A percentile compares a stretch with the other conserved stretches of the same genome.
phyloP scores from a whole-genome alignment of 2,888 invertebrate genomes.

The Heliconius hortense region DNA sequence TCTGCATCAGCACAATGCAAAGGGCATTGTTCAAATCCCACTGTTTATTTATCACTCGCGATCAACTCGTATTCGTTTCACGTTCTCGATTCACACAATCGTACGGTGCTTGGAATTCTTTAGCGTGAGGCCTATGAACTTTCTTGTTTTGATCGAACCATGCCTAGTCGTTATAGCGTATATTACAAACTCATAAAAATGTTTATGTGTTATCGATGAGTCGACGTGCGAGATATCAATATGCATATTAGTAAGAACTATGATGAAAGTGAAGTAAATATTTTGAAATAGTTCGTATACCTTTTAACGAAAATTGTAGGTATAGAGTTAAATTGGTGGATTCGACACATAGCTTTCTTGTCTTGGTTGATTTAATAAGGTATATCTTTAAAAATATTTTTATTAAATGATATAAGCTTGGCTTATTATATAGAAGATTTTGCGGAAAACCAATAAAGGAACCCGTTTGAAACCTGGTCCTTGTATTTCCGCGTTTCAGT shows the following conservation, averaged over 20 bases:
- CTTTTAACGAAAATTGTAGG: not conserved
- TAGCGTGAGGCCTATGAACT: conserved; percentile 59
- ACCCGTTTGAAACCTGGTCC: conserved; percentile 62
- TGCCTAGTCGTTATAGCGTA: conserved; percentile 27
- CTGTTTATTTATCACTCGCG: conserved; percentile 68
- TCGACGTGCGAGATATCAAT: conserved; percentile 15
- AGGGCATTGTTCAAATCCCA: conserved; percentile 68
- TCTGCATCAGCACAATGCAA: conserved; percentile 47
- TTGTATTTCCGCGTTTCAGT: conserved; percentile 67
- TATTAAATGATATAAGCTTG: conserved; percentile 40
- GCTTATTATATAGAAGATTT: conserved; percentile 47
- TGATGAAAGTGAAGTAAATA: not conserved
- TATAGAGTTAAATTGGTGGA: not conserved
- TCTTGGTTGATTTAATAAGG: conserved; percentile 3
- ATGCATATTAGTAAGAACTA: conserved; percentile 7
- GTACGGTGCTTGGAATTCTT: conserved; percentile 70
- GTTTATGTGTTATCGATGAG: conserved; percentile 2
- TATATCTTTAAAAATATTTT: not conserved
- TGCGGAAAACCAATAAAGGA: conserved; percentile 50
- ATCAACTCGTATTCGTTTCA: conserved; percentile 71
- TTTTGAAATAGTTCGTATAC: not conserved
- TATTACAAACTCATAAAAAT: conserved; percentile 28
- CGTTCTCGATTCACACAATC: conserved; percentile 78
- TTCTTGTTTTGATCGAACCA: conserved; percentile 51
- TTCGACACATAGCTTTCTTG: not conserved